Percentiles rank a stretch among this genome's conserved stretches.
phyloP scores from a whole-genome alignment of 2,888 invertebrate genomes.

The Cotesia congregata region DNA sequence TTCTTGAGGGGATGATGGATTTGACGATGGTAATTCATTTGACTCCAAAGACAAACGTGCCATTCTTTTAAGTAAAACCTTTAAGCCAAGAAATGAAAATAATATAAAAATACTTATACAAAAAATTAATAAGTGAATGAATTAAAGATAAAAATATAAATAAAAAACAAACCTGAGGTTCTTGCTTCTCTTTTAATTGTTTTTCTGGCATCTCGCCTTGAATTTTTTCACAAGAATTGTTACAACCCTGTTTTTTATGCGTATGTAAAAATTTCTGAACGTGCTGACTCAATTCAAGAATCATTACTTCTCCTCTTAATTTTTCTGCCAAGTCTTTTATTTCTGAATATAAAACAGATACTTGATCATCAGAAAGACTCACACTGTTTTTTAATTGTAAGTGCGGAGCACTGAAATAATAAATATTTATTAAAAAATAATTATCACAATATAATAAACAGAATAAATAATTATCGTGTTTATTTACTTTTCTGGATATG shows the following conservation, averaged over 20 bases:
- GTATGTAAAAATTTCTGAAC: constrained; percentile 85
- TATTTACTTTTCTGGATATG: constrained; percentile 85
- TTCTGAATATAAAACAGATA: constrained; percentile 75
- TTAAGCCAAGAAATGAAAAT: background rate
- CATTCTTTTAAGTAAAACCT: constrained; percentile 74
- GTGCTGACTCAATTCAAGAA: constrained; percentile 85
- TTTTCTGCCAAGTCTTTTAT: constrained; percentile 74
- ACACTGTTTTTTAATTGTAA: constrained; percentile 81
- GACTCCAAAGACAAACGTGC: constrained; percentile 53
- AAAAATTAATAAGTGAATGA: background rate
- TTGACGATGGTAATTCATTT: constrained; percentile 55
- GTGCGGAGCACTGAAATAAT: constrained; percentile 75
- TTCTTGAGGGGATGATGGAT: constrained; percentile 65
- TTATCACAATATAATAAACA: background rate
- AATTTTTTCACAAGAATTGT: constrained; percentile 88
- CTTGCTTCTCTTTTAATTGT: constrained; percentile 77
- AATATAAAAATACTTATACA: background rate
- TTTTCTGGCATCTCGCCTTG: constrained; percentile 76
- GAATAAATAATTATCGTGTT: background rate
- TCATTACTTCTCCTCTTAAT: constrained; percentile 86
- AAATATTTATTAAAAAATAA: background rate
- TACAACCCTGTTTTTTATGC: constrained; percentile 84
- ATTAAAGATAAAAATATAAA: background rate
- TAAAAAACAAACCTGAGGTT: constrained; percentile 58
- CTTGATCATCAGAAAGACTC: constrained; percentile 82